Evolutionary conservation across 2,888 invertebrate species (phyloP).

Genomic region (Molorchus minor): DNA sequence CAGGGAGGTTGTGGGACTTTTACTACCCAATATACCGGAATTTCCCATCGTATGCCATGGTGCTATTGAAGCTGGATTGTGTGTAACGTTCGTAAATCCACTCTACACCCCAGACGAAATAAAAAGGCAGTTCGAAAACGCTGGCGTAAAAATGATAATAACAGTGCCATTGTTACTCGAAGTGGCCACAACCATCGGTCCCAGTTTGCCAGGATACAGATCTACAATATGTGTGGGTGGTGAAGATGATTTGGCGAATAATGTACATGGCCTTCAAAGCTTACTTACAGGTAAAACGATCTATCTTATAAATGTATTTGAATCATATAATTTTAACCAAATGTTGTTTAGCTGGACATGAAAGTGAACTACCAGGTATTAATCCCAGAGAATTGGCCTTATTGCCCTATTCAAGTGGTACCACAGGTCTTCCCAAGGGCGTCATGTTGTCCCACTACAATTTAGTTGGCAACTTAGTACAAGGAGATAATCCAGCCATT

Average conservation of each 20-base stretch:
- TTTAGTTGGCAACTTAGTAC: constrained; percentile 64
- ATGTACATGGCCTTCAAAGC: constrained; percentile 60
- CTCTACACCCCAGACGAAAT: constrained; percentile 76
- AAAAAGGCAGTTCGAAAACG: constrained; percentile 70
- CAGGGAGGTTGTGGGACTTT: constrained; percentile 72
- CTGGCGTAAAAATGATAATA: constrained; percentile 70
- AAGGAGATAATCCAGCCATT: constrained; percentile 55
- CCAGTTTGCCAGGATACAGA: constrained; percentile 66
- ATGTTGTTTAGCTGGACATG: constrained; percentile 51
- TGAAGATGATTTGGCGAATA: constrained; percentile 64
- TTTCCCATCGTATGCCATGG: constrained; percentile 73
- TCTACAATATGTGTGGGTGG: constrained; percentile 73
- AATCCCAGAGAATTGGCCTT: constrained; percentile 66
- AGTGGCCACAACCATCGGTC: constrained; percentile 67
- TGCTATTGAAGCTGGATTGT: constrained; percentile 71
- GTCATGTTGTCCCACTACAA: constrained; percentile 79
- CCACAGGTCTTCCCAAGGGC: constrained; percentile 84
- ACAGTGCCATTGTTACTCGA: constrained; percentile 72
- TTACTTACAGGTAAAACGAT: constrained; percentile 52
- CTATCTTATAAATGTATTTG: too few species aligned
- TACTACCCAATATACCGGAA: constrained; percentile 77
- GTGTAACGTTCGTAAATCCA: constrained; percentile 76
- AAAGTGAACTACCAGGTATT: constrained; percentile 62
- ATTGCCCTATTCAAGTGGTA: constrained; percentile 76
- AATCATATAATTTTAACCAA: neutral